These are phyloP conservation scores for Selene dorsalis DNA, from an alignment of 2,797 vertebrate species.

Conservation along the genomic window DNA sequence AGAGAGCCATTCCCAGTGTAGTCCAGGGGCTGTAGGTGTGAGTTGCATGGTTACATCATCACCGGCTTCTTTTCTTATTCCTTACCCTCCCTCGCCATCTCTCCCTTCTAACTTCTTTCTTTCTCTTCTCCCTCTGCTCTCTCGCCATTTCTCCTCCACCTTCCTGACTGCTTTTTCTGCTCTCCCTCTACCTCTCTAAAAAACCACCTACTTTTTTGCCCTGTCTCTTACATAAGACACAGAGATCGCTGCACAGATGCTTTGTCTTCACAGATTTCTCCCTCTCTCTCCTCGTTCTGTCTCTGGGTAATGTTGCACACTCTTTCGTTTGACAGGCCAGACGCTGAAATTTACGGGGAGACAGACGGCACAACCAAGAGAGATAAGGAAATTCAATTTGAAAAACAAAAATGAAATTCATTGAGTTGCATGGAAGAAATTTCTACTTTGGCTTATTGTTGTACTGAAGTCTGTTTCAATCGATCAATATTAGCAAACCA, in stretches of 20 bases:
- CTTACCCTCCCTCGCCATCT: slow-evolving; percentile 31
- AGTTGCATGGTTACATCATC: slow-evolving; percentile 68
- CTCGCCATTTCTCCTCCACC: slow-evolving; percentile 28
- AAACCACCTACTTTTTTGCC: slow-evolving; percentile 35
- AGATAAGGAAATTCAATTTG: background rate
- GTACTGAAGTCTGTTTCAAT: slow-evolving; percentile 22
- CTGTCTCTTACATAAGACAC: slow-evolving; percentile 65
- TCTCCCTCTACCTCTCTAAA: slow-evolving; percentile 31
- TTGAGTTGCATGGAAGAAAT: slow-evolving; percentile 20
- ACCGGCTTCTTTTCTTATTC: slow-evolving; percentile 55
- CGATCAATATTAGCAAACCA: background rate
- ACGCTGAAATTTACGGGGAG: background rate
- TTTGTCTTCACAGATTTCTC: slow-evolving; percentile 28
- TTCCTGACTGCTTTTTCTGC: slow-evolving; percentile 13
- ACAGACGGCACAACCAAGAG: background rate
- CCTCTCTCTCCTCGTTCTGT: slow-evolving; percentile 4
- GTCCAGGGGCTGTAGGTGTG: slow-evolving; percentile 51
- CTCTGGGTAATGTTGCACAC: slow-evolving; percentile 12
- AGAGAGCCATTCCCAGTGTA: slow-evolving; percentile 34
- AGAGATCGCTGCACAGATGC: slow-evolving; percentile 32
- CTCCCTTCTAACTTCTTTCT: slow-evolving; percentile 7
- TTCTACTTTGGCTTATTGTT: slow-evolving; percentile 20
- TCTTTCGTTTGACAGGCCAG: slow-evolving; percentile 13
- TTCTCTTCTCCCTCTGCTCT: slow-evolving; percentile 33
- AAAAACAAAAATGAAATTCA: background rate